These are phyloP conservation scores for Rhabdophis nuchalis DNA, from an alignment of 2,797 vertebrate genomes.

Conservation along the genomic window DNA sequence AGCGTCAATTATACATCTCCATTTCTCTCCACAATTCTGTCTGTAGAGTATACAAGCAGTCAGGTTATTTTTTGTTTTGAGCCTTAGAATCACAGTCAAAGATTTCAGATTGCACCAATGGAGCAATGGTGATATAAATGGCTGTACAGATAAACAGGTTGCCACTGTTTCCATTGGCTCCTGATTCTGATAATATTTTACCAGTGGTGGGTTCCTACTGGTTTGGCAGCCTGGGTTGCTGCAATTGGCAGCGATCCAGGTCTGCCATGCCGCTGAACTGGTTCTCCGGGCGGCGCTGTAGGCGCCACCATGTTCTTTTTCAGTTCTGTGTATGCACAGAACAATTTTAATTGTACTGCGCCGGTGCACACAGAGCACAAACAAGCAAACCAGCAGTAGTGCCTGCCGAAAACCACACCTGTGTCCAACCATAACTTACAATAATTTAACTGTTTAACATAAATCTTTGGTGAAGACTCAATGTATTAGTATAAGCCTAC, in stretches of 20 bases:
- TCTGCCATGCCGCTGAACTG: no score
- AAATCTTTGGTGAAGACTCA: conserved; percentile 20
- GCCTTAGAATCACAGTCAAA: neutral
- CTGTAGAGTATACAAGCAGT: neutral
- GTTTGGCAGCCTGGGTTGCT: no score
- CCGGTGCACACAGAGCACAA: fast-evolving
- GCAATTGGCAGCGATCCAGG: no score
- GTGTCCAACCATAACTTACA: neutral
- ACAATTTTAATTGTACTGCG: no score
- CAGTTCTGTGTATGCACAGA: no score
- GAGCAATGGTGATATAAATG: neutral
- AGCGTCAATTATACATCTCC: neutral
- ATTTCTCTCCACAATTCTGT: neutral
- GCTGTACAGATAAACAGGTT: neutral
- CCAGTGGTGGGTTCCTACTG: neutral
- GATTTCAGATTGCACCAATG: neutral
- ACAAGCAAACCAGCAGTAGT: no score
- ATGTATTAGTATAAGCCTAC: conserved; percentile 15
- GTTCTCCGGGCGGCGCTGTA: no score
- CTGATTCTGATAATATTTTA: neutral
- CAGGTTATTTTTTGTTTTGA: neutral
- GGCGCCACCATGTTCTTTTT: no score
- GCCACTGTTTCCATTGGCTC: neutral
- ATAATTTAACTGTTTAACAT: conserved; percentile 6
- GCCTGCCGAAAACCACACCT: no score